Conservation (phyloP, 2,888 invertebrate species). For the Drosophila leonis region DNA sequence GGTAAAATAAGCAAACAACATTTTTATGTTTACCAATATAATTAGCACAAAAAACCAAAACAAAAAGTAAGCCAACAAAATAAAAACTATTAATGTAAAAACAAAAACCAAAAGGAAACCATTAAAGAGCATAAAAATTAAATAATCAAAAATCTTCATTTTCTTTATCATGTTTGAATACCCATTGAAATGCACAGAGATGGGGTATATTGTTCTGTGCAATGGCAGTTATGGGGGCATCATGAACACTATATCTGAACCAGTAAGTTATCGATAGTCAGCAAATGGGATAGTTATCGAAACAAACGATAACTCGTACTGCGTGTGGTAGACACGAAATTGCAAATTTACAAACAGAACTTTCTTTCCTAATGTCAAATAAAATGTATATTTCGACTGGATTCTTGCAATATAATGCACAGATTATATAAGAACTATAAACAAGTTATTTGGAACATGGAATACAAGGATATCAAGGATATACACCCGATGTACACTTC, state of each 20-base stretch:
- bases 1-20: constrained; percentile 61
- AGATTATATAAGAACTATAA: background rate
- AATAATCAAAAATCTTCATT: background rate
- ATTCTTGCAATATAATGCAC: background rate
- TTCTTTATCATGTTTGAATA: background rate
- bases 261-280: too few species aligned
- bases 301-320: too few species aligned
- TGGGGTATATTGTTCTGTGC: background rate
- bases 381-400: background rate
- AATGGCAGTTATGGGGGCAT: background rate
- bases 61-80: constrained; percentile 64
- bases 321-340: too few species aligned
- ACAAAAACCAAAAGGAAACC: constrained; percentile 41
- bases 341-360: too few species aligned
- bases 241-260: too few species aligned
- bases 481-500: too few species aligned
- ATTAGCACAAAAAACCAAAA: constrained; percentile 73
- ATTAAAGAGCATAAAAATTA: constrained; percentile 58
- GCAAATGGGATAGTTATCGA: too few species aligned
- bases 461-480: too few species aligned
- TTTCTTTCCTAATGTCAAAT: background rate
- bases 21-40: constrained; percentile 78
- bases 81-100: constrained; percentile 83
- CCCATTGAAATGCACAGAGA: background rate
- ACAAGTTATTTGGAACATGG: too few species aligned